These are phyloP conservation scores for Carlito syrichta DNA, from an alignment of 2,113 vertebrate species.

Conservation along the genomic window DNA sequence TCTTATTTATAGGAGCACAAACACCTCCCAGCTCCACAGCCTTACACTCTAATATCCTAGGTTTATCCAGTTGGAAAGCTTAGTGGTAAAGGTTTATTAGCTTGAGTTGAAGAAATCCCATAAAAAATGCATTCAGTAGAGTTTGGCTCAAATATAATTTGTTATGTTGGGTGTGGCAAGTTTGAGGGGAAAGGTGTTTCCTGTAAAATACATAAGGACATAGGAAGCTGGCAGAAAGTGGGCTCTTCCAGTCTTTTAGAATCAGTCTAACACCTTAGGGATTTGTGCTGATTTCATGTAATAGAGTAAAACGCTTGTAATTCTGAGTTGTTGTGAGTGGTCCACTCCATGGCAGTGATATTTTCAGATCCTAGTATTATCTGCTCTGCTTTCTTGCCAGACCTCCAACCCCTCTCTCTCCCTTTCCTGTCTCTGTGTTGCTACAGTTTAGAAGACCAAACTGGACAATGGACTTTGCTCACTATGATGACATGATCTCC, in stretches of 20 bases:
- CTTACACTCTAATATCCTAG: not conserved
- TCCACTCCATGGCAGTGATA: not conserved
- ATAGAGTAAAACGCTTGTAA: not conserved
- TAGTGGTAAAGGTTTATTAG: conserved; percentile 41
- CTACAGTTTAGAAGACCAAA: conserved; percentile 39
- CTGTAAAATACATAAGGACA: not conserved
- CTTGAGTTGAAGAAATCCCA: conserved; percentile 60
- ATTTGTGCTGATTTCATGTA: not conserved
- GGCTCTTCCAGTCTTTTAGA: not conserved
- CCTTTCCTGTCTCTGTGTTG: conserved; percentile 33
- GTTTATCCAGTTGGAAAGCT: conserved; percentile 26
- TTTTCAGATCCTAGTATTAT: not conserved
- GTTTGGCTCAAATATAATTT: conserved; percentile 21
- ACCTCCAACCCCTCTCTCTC: not conserved
- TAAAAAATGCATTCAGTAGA: conserved; percentile 38
- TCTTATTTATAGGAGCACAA: conserved; percentile 8
- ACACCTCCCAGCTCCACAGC: not conserved
- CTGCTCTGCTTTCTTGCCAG: not conserved
- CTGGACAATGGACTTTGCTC: conserved; percentile 29
- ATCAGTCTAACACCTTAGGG: not conserved
- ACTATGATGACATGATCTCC: not conserved
- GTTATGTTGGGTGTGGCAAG: not conserved
- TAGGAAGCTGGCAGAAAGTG: not conserved
- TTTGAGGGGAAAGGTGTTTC: conserved; percentile 45
- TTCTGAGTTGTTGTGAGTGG: not conserved